Evolutionary conservation across 2,113 vertebrate species (phyloP), one percentile per base, ranked within the genome.

Genomic region (Pseudorasbora parva): DNA sequence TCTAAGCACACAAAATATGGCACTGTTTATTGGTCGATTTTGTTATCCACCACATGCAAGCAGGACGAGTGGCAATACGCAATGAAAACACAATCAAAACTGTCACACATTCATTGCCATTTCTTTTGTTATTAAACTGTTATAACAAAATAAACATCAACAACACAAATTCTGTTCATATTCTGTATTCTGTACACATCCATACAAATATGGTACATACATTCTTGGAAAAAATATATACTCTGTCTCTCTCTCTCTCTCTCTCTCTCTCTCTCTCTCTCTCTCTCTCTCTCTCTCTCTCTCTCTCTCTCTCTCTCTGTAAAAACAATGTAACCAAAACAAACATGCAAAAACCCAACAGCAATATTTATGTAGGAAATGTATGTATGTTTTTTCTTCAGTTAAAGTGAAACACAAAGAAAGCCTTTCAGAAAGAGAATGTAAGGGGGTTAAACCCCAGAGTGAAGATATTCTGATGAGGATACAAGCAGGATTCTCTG

Each of bases 31-130:
- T 45, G 49, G 43, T n/a, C 6, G 2, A 41, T 27, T 57, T 80
- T 68, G 81, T 74, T 57, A 86, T 83, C 57, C 21, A 41, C 15
- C 37, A 37, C 47, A 84, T 19, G 17, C 49, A 54, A 56, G 30
- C 21, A 64, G 57, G 59, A 5, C 19, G 23, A 74, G 14, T 33
- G 23, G 33, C 11, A 41, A 59, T 41, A 64, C 12, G 17, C 47
- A 66, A 49, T 49, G 8, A 54, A 47, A 47, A 47, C 71, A 8
- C 47, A 71, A 78, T 77, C 60, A 64, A 72, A 83, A 83, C 30
- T 30, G 30, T 45, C 54, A 7, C 59, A 79, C 21, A 30, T 9
- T 54, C 41, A 41, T 82, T 54, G n/a, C 43, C 19, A 60, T 15
- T 47, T 30, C 2, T 85, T 25, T 4, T 49, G n/a, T 76, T 57